These are phyloP conservation scores for Atrina japonica DNA, from an alignment of 2,888 invertebrate genomes.

Conservation along the genomic window DNA sequence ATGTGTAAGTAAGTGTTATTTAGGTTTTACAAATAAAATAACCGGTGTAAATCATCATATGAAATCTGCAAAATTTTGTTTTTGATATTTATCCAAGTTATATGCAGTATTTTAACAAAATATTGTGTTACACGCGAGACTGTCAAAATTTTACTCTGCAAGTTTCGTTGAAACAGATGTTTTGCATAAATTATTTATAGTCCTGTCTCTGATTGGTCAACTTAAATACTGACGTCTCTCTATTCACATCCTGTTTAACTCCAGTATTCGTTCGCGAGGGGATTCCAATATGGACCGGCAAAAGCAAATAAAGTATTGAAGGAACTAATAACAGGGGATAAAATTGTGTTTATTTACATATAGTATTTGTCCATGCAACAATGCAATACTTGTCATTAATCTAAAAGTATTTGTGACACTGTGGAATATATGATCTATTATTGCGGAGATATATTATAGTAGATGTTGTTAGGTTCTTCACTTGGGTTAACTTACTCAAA, in stretches of 20 bases:
- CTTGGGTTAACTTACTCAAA: conserved; percentile 51
- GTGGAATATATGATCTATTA: conserved; percentile 16
- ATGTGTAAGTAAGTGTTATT: too few species aligned
- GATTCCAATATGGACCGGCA: conserved; percentile 13
- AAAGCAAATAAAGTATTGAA: too few species aligned
- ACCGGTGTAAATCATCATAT: too few species aligned
- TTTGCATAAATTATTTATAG: conserved; percentile 31
- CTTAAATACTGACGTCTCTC: conserved; percentile 21
- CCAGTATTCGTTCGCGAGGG: conserved; percentile 36
- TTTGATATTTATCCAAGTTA: not conserved
- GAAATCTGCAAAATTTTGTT: too few species aligned
- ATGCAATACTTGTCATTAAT: not conserved
- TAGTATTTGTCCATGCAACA: too few species aligned
- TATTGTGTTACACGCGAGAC: not conserved
- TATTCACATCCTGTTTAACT: conserved; percentile 13
- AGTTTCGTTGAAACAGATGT: conserved; percentile 12
- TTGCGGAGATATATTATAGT: conserved; percentile 47
- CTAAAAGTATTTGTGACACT: not conserved
- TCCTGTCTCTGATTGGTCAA: conserved; percentile 24
- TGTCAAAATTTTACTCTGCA: not conserved
- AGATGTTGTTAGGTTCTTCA: conserved; percentile 45
- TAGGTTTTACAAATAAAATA: too few species aligned
- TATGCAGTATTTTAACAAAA: conserved; percentile 1
- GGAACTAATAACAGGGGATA: too few species aligned
- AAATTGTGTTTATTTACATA: too few species aligned